Base-by-base conservation (phyloP, 1,140 invertebrate species). In the Ectropis grisescens region DNA sequence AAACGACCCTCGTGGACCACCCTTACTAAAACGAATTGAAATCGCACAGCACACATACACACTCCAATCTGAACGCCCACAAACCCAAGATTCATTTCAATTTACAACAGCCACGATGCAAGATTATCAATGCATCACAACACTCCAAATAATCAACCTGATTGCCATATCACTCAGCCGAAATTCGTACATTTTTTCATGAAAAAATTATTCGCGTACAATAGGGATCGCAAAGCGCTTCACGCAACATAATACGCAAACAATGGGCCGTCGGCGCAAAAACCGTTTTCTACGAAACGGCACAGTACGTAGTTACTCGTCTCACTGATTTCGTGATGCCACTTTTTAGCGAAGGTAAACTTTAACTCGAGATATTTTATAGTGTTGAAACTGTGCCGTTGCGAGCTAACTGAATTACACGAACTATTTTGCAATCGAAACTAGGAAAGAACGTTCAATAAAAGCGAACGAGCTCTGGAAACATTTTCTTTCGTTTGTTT, bases 401-500 rank as follows among this genome's bases (percentile, higher is more conserved):
- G 34, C 42, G 44, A 64, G 55, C 61, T 69, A 74, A 79, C 58
- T 66, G 61, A 72, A 79, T 79, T 74, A 79, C 65, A 66, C 59
- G 58, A 74, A 72, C 70, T 79, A 76, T 79, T n/a, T 79, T 79
- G 67, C 67, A 76, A 79, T 79, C 61, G 71, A 72, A 76, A 79
- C 69, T 75, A 72, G 58, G 47, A 64, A 65, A 69, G 47, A 50
- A 57, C 61, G 61, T 59, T 68, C 70, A 69, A 80, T 75, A 71
- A 74, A 78, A 67, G 60, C 53, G 64, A 68, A 67, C 70, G 51
- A 52, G 61, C 66, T 57, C 64, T 59, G 52, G 67, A 65, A 78
- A 80, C 72, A 78, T 78, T 80, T 80, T 80, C 72, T 72, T 80
- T 69, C 68, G 68, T 74, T 74, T 75, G 72, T 80, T 80, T 78